A percentile compares a stretch with the other conserved stretches of the same genome.
phyloP scores from a whole-genome alignment of 2,888 invertebrate species.

The Nymphalis c-album region DNA sequence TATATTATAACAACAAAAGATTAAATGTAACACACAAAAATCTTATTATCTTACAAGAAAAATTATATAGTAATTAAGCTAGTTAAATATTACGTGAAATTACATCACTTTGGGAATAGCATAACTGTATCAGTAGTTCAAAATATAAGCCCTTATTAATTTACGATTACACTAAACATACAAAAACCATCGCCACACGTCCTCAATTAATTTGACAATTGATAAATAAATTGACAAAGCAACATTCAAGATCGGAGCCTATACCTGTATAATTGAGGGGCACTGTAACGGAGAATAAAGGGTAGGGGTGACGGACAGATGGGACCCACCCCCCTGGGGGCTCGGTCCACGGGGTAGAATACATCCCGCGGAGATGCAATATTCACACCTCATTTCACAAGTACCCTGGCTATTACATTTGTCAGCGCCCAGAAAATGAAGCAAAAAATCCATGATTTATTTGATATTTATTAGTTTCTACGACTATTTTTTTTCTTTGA shows the following conservation, averaged over 20 bases:
- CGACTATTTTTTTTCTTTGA: background rate
- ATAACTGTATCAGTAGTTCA: background rate
- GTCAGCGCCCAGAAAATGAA: conserved; percentile 51
- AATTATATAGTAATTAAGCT: too few species aligned
- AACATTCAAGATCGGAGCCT: conserved; percentile 42
- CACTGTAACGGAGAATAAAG: conserved; percentile 59
- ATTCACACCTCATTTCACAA: conserved; percentile 81
- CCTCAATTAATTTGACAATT: conserved; percentile 49
- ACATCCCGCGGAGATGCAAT: conserved; percentile 72
- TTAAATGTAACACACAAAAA: too few species aligned
- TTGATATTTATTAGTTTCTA: background rate
- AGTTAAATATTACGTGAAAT: too few species aligned
- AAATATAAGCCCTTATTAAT: background rate
- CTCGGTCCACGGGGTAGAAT: conserved; percentile 44
- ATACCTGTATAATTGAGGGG: conserved; percentile 64
- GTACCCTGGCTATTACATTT: conserved; percentile 67
- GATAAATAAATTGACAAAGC: conserved; percentile 48
- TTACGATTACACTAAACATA: background rate
- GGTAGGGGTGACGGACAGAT: conserved; percentile 63
- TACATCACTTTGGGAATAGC: background rate
- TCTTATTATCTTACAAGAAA: too few species aligned
- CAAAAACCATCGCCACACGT: conserved; percentile 44
- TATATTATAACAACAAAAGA: too few species aligned
- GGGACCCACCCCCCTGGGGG: conserved; percentile 60
- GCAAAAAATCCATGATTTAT: conserved; percentile 9